Base-by-base conservation (phyloP, 2,113 vertebrate species). In the Cyphomyrus discorhynchus region DNA sequence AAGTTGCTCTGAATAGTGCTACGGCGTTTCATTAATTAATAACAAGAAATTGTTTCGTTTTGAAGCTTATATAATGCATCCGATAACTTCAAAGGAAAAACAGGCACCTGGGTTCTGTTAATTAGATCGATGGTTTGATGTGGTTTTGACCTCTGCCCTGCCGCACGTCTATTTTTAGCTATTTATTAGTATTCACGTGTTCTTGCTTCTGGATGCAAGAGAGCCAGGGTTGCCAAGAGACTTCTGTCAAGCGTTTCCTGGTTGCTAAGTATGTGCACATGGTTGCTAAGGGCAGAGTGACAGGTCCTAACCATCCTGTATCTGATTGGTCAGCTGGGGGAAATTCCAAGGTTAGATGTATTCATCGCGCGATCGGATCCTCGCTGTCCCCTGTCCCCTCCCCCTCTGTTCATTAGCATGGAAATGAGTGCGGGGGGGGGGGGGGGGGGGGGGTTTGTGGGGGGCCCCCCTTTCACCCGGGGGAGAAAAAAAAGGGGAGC, bases 261-360 rank as follows among this genome's bases (percentile, higher is more conserved):
- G 90, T 89, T 89, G 90, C 88, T 88, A 91, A 87, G 90, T 53
- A 87, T 21, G 39, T 88, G 85, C 86, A 85, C 53, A 39, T 66
- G 52, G 90, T 89, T 91, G 66, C 88, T 89, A 88, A 82, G 90
- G 85, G 45, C 62, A 53, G 85, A 39, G 45, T 52, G 50, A 21
- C 70, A 58, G 84, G 24, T 82, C 74, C 24, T 87, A 52, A 56
- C 31, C 87, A 58, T 62, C 87, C 56, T 47, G 56, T 62, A 5
- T 88, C 87, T 88, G 87, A 88, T 88, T 88, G 56, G 87, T 87
- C 50, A 35, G 87, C 42, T 46, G 87, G 27, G 87, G 87, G 87
- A 88, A 88, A 58, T 77, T 87, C 85, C 84, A 80, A 87, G 85
- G 89, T 87, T 53, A 87, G 9, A 45, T 87, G 85, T 87, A 87